Conservation (phyloP, 2,888 invertebrate genomes). For the Drosophila heteroneura region DNA sequence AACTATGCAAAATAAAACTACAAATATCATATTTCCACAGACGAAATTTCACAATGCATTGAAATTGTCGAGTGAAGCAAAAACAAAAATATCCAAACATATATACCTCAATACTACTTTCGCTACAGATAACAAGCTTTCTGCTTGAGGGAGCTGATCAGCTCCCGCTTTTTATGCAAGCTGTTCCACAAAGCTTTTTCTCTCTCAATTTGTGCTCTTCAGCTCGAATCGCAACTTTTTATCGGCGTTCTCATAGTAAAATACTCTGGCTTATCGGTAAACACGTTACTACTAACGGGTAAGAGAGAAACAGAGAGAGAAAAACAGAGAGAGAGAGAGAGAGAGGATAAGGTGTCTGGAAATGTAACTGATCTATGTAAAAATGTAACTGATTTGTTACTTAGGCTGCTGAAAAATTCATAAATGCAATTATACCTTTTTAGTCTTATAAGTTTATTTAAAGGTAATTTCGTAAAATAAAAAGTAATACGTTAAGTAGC, state of each 20-base stretch:
- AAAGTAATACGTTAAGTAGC: conserved; percentile 71
- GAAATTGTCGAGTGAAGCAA: not conserved
- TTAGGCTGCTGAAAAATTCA: not conserved
- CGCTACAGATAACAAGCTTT: conserved; percentile 6
- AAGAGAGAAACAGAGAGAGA: not conserved
- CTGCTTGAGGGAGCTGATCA: conserved; percentile 10
- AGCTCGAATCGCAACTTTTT: conserved; percentile 13
- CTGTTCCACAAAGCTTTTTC: not conserved
- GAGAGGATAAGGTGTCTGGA: not conserved
- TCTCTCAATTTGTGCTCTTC: not conserved
- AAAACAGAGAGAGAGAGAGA: not conserved
- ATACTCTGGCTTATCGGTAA: conserved; percentile 17
- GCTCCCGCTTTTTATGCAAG: conserved; percentile 12
- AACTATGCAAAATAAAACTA: not conserved
- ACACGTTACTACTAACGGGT: not conserved
- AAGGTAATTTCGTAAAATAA: conserved; percentile 30
- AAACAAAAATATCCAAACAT: not conserved
- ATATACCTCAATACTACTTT: too few relatives aligned
- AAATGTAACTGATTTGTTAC: not conserved
- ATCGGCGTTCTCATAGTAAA: not conserved
- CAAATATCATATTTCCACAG: not conserved
- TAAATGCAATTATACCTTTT: not conserved
- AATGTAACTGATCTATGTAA: not conserved
- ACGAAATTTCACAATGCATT: conserved; percentile 1
- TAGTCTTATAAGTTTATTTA: not conserved